Evolutionary conservation across 2,113 vertebrate genomes (phyloP), one percentile per base, ranked within the genome.

Genomic region (Indicator indicator): DNA sequence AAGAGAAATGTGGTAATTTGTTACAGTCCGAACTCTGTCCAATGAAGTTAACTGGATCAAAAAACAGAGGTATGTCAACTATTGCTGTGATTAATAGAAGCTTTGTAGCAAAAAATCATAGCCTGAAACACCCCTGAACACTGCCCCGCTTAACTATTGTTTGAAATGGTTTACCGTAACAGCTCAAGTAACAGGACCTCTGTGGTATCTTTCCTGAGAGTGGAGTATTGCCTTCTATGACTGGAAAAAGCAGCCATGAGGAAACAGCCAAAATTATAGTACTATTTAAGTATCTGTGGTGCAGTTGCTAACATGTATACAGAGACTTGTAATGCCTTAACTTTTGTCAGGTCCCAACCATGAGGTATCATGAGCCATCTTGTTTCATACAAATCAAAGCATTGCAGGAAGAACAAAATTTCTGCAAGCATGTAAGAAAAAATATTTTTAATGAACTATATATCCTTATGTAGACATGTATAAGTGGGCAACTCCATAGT

Each of bases 351-450:
- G 19, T 50, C n/a, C 55, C 46, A 44, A 0, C n/a, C 23, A 63
- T 0, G 0, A 73, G 26, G 20, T 79, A 50, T 67, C 48, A 36
- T 0, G 0, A 72, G 11, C 70, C 42, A 72, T 28, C 23, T 76
- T 69, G 6, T 84, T 67, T 75, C 26, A 27, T 72, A 11, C 32
- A 58, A 82, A 79, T 69, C 9, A 30, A 79, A 38, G 18, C 2
- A 32, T 14, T 64, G n/a, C 2, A 54, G 50, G 32, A 69, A 40
- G 58, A 87, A 79, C 36, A 17, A 58, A 27, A 54, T 50, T 85
- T 81, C 79, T 50, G 42, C 21, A 15, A 36, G 30, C 20, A 5
- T 32, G 9, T 86, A n/a, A 65, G 30, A 30, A 58, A 60, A 8
- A 9, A 18, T 38, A 30, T 21, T 85, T 86, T 65, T 67, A 82